A percentile compares a stretch with the other conserved stretches of the same genome.
Evolutionary conservation across 2,797 vertebrate genomes (phyloP).

Genomic region (Catharus ustulatus): DNA sequence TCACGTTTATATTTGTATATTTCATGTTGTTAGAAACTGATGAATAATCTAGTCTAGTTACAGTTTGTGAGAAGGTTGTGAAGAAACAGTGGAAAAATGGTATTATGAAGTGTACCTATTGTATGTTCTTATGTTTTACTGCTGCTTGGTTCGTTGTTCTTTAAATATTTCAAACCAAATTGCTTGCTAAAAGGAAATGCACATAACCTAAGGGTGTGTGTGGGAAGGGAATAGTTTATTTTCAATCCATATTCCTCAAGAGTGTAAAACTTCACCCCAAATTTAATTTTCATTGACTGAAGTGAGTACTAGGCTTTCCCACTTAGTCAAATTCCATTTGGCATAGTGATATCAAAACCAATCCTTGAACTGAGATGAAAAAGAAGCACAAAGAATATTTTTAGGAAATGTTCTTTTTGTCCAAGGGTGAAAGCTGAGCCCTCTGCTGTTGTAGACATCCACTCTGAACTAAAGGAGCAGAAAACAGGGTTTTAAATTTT

Average conservation of each 20-base stretch:
- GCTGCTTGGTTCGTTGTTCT: neutral
- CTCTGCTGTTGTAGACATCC: fast-evolving
- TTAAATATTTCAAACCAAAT: neutral
- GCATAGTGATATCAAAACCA: neutral
- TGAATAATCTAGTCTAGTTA: neutral
- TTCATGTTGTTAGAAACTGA: neutral
- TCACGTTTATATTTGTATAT: neutral
- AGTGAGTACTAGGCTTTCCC: neutral
- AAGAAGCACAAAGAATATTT: neutral
- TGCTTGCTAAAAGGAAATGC: neutral
- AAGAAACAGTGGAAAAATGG: neutral
- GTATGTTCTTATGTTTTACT: neutral
- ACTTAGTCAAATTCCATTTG: neutral
- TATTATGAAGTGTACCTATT: neutral
- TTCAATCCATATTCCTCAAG: neutral
- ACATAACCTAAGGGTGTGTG: fast-evolving
- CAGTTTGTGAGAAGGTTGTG: neutral
- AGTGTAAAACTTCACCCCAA: neutral
- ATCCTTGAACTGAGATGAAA: neutral
- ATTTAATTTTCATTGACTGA: neutral
- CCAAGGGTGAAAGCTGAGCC: fast-evolving
- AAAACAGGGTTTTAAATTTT: neutral
- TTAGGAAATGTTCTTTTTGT: neutral
- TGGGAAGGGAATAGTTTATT: neutral
- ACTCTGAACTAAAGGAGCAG: neutral